Conservation (phyloP, 2,113 vertebrate species). For the Phalacrocorax brasilianus region DNA sequence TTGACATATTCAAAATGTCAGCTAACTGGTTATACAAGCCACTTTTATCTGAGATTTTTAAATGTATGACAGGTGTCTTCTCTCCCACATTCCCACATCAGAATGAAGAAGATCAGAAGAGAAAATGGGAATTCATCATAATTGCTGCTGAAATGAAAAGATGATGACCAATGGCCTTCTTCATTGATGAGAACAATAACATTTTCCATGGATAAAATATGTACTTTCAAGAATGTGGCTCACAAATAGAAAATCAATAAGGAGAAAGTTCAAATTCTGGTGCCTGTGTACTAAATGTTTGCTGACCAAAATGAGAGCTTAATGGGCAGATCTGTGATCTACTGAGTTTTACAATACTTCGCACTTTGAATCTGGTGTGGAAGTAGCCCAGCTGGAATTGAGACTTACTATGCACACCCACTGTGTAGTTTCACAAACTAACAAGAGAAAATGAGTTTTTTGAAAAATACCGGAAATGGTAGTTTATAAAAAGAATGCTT, state of each 20-base stretch:
- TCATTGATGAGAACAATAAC: not conserved
- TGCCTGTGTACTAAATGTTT: not conserved
- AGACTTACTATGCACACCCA: not conserved
- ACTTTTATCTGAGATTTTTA: not conserved
- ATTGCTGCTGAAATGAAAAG: not conserved
- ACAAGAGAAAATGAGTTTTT: not conserved
- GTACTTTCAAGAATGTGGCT: not conserved
- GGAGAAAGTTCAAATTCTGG: conserved; percentile 7
- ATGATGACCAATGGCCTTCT: not conserved
- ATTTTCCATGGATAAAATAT: not conserved
- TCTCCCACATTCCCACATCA: not conserved
- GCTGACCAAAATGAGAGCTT: not conserved
- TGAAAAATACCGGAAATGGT: not conserved
- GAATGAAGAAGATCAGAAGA: not conserved
- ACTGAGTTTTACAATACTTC: not conserved
- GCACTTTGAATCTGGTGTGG: not conserved
- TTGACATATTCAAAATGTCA: not conserved
- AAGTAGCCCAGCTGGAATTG: not conserved
- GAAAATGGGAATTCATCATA: not conserved
- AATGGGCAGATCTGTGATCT: not conserved
- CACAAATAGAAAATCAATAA: not conserved
- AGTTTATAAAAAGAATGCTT: not conserved
- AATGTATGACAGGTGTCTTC: not conserved
- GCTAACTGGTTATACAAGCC: not conserved
- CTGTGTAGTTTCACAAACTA: not conserved